Evolutionary conservation across 2,888 invertebrate species (phyloP).

Genomic region (Microplitis manilae): DNA sequence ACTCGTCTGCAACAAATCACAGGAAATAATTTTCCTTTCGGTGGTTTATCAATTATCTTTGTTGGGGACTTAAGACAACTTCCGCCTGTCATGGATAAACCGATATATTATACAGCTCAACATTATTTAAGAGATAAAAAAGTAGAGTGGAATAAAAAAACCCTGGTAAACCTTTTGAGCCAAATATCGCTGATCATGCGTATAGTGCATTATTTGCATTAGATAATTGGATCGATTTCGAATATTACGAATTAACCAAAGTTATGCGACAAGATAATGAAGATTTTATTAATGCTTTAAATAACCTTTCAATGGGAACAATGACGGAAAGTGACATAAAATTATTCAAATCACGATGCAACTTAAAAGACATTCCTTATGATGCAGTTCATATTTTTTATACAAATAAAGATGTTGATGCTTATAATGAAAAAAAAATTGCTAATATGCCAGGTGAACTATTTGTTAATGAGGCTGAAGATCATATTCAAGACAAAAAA

Average conservation of each 20-base stretch:
- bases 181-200: too few relatives aligned
- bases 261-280: too few relatives aligned
- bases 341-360: slow-evolving; percentile 45
- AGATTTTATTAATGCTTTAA: too few relatives aligned
- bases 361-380: neutral
- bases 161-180: neutral
- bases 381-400: too few relatives aligned
- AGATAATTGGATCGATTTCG: too few relatives aligned
- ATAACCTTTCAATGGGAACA: slow-evolving; percentile 46
- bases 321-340: slow-evolving; percentile 51
- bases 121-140: neutral
- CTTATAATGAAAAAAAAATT: too few relatives aligned
- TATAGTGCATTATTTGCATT: too few relatives aligned
- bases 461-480: too few relatives aligned
- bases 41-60: slow-evolving; percentile 59
- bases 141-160: neutral
- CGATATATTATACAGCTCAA: slow-evolving; percentile 48
- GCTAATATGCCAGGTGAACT: too few relatives aligned
- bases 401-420: too few relatives aligned
- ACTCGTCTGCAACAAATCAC: slow-evolving; percentile 59
- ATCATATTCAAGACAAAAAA: too few relatives aligned
- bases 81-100: slow-evolving; percentile 56
- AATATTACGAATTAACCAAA: too few relatives aligned
- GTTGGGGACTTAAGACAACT: slow-evolving; percentile 64
- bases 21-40: slow-evolving; percentile 55